Conservation (phyloP, 2,113 vertebrate species). For the Phrynosoma blainvillii region DNA sequence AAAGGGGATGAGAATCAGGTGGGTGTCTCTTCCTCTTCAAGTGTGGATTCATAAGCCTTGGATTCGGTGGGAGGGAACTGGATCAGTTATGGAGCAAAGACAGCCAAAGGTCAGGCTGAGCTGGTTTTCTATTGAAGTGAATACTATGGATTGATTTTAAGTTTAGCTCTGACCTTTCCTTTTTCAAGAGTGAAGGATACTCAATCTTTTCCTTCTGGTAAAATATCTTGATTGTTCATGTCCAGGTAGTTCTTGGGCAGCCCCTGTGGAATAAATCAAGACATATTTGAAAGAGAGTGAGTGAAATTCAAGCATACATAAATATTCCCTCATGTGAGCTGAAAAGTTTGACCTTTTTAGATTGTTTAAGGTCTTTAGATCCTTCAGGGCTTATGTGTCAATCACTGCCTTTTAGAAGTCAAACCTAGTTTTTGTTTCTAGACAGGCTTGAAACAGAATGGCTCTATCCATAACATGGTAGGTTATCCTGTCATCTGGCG, state of each 20-base stretch:
- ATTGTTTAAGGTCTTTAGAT: background rate
- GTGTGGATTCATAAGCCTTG: too few species aligned
- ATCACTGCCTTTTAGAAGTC: too few species aligned
- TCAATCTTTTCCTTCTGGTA: background rate
- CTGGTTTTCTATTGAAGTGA: background rate
- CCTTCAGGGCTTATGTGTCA: too few species aligned
- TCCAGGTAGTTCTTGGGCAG: background rate
- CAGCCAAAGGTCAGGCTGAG: background rate
- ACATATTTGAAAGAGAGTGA: background rate
- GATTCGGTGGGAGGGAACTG: background rate
- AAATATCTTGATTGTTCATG: background rate
- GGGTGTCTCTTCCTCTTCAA: background rate
- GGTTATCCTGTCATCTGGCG: too few species aligned
- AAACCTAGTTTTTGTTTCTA: background rate
- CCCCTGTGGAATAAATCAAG: background rate
- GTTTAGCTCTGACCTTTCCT: background rate
- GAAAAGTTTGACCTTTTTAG: background rate
- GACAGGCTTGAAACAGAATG: background rate
- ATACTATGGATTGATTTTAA: background rate
- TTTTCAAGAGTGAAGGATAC: background rate
- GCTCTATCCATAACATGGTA: background rate
- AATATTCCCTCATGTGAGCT: background rate
- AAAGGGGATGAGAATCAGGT: slow-evolving; percentile 86
- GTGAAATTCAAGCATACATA: background rate
- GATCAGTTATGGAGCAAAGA: background rate